Base-by-base conservation (phyloP, 2,113 vertebrate species). In the Etheostoma spectabile region DNA sequence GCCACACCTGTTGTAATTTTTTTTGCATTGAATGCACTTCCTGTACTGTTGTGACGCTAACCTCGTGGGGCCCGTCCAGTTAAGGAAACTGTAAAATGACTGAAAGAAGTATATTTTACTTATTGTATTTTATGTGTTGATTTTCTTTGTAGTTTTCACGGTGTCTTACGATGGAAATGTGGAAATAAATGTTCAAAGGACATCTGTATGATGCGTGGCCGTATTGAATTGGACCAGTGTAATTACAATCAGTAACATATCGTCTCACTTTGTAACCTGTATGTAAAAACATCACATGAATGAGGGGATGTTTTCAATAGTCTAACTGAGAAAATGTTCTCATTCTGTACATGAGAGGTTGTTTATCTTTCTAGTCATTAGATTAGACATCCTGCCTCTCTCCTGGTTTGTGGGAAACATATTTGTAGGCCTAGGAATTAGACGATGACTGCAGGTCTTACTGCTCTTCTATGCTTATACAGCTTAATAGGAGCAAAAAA, bases 381-480 rank as follows among this genome's bases (percentile, higher is more conserved):
- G 14, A 22, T 24, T 15, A 49, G 30, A 53, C 8, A 33, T 75
- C 6, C 10, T 19, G 11, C 45, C 7, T 27, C 6, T 51, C 38
- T 60, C 8, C 14, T 49, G 21, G 5, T 56, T 65, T 21, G 70
- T 30, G 11, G 33, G 3, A 70, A 19, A 56, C 11, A 69, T 38
- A 68, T 77, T 21, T 69, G 8, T 49, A 30, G 5, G 5, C 51
- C 10, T 42, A 42, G 64, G 61, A 80, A 69, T 57, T 51, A 24
- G 78, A 70, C 15, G 10, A 61, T 2, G 21, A 52, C 38, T 56
- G 30, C 55, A 75, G 66, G 70, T 61, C 59, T 60, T 51, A 59
- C 80, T 38, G 14, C 51, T 81, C 45, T 75, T n/a, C 61, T 66
- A 75, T 74, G 68, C 74, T 62, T 38, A 46, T 80, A 68, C 64